Conservation (phyloP, 1,140 invertebrate genomes). For the Drosophila novamexicana region DNA sequence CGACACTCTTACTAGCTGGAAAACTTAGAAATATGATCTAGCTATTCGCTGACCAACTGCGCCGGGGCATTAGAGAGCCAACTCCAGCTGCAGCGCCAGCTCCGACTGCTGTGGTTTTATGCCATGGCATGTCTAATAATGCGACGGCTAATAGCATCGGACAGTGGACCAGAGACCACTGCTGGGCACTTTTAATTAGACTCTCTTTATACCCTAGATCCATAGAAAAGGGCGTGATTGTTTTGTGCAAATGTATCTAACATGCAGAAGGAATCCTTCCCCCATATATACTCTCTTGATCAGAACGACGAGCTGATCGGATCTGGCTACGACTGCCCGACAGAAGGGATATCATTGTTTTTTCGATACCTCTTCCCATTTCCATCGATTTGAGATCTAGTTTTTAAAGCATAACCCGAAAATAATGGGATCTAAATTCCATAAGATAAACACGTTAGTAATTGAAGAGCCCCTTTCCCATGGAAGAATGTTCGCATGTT, state of each 20-base stretch:
- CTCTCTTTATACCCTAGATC: slow-evolving; percentile 5
- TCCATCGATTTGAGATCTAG: too few species aligned
- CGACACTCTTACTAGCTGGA: slow-evolving; percentile 63
- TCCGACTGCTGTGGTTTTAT: slow-evolving; percentile 60
- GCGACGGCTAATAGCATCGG: slow-evolving; percentile 75
- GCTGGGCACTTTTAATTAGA: slow-evolving; percentile 72
- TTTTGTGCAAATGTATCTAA: background rate
- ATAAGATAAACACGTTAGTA: too few species aligned
- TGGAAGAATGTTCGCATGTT: too few species aligned
- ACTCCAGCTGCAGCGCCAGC: background rate
- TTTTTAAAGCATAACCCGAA: too few species aligned
- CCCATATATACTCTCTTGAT: too few species aligned
- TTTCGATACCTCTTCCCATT: too few species aligned
- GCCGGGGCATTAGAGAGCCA: slow-evolving; percentile 58
- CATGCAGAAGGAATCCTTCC: background rate
- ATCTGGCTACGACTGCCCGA: too few species aligned
- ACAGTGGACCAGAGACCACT: slow-evolving; percentile 46
- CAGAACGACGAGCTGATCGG: too few species aligned
- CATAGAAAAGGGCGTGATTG: background rate
- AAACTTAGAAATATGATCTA: slow-evolving; percentile 63
- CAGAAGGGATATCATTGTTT: too few species aligned
- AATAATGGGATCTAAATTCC: too few species aligned
- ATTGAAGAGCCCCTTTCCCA: too few species aligned
- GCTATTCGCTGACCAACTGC: slow-evolving; percentile 27
- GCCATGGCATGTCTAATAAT: slow-evolving; percentile 74